phyloP scores from a whole-genome alignment of 2,113 vertebrate species.

The Herpailurus yagouaroundi region DNA sequence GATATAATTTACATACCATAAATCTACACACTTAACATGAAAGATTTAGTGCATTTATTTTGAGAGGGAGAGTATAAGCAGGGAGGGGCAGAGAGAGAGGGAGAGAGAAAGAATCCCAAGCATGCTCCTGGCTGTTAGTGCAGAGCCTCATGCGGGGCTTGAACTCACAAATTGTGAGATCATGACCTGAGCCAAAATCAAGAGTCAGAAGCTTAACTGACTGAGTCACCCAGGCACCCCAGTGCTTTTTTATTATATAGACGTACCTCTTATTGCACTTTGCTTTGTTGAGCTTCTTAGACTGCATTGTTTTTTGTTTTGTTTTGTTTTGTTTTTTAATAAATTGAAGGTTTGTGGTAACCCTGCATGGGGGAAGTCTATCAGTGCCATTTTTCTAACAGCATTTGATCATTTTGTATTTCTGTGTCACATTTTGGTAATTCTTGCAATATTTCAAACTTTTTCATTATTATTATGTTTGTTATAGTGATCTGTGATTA shows the following conservation, averaged over 20 bases:
- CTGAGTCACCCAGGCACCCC: no score
- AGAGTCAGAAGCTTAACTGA: no score
- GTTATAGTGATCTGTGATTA: neutral
- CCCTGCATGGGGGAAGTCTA: neutral
- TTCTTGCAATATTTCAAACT: neutral
- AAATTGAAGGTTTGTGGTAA: neutral
- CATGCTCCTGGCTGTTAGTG: no score
- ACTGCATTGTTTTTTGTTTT: no score
- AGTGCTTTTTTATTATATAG: neutral
- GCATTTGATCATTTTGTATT: neutral
- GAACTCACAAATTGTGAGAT: no score
- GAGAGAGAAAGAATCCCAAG: no score
- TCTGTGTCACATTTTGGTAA: neutral
- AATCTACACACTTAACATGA: neutral
- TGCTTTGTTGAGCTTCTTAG: neutral
- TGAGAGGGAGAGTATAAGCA: no score
- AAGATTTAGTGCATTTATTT: neutral
- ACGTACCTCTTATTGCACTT: neutral
- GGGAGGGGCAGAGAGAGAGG: no score
- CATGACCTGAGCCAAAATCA: no score
- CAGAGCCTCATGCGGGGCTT: no score
- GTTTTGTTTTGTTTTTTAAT: neutral
- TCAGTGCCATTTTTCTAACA: neutral
- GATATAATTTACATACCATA: neutral
- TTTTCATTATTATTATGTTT: neutral